Conservation (phyloP, 2,113 vertebrate species). For the Megatriorchis doriae region DNA sequence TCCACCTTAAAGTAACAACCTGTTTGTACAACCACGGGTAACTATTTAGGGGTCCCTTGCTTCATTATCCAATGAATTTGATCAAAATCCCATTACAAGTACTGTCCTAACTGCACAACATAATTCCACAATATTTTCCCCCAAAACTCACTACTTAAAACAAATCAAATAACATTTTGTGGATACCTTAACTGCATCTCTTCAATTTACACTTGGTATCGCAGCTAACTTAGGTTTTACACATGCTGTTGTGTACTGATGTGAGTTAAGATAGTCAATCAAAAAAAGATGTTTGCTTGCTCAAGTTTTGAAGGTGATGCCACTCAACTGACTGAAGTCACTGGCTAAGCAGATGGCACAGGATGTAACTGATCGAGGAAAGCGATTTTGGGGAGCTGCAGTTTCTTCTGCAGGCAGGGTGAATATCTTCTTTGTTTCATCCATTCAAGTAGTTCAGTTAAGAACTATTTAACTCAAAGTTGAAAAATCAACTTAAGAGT, state of each 20-base stretch:
- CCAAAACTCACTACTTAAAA: neutral
- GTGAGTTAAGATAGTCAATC: neutral
- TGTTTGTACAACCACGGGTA: neutral
- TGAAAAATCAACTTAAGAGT: neutral
- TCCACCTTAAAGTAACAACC: neutral
- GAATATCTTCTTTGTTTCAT: constrained; percentile 32
- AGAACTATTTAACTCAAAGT: neutral
- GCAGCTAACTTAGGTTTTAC: neutral
- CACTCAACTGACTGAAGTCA: neutral
- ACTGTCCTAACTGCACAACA: neutral
- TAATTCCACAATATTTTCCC: neutral
- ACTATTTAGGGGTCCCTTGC: neutral
- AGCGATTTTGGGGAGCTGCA: neutral
- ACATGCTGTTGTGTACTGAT: neutral
- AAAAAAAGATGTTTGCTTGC: neutral
- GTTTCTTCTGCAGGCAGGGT: neutral
- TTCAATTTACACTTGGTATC: neutral
- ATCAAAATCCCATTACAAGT: neutral
- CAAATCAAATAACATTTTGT: neutral
- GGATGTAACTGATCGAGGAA: neutral
- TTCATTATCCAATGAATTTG: neutral
- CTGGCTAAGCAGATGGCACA: neutral
- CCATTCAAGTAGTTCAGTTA: neutral
- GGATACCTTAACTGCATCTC: neutral
- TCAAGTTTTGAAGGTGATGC: neutral